Base-by-base conservation (phyloP, 2,888 invertebrate species). In the Eutolmus rufibarbis region DNA sequence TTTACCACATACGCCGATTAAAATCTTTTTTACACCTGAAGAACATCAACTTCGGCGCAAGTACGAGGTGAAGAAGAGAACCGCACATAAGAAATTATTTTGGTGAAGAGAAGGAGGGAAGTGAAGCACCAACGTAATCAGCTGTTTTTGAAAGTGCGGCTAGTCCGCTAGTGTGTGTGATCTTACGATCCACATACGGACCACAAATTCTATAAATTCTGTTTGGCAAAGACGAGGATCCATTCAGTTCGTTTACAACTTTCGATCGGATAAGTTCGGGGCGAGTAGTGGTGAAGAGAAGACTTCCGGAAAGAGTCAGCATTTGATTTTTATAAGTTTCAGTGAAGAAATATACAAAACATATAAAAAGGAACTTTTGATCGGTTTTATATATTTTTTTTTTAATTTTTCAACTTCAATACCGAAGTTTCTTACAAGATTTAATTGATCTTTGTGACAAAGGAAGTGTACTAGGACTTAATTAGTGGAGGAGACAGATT, bases 401-500 rank as follows among this genome's bases (percentile, higher is more conserved):
- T 51, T 37, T 46, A 2, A 31, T 86, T 86, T 86, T 34, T 74
- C 43, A 46, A 43, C 46, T 19, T 28, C 12, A 74, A 34, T 28
- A 37, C 14, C 14, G 40, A 74, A 23, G 37, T 85, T 74, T 66
- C 66, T 74, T 40, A 74, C 19, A 74, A 86, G 56, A 14, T 40
- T 79, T 79, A 23, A 28, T 78, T 78, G 23, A 43, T 79, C 66
- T 19, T 86, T 86, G 56, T 79, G 66, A 81, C 77, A 86, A 74
- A 87, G 74, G 57, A 81, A 87, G 81, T 87, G 66, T 40, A 76
- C 77, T 78, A 78, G 40, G 40, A 86, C 51, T 37, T 43, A 86
- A 86, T 86, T 78, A 86, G 76, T 86, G 74, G 86, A 85, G 82
- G 88, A 76, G 89, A 88, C 86, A 86, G 91, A 91, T 89, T 91